These are phyloP conservation scores for Microplitis manilae DNA, from an alignment of 2,888 invertebrate species.

Conservation along the genomic window DNA sequence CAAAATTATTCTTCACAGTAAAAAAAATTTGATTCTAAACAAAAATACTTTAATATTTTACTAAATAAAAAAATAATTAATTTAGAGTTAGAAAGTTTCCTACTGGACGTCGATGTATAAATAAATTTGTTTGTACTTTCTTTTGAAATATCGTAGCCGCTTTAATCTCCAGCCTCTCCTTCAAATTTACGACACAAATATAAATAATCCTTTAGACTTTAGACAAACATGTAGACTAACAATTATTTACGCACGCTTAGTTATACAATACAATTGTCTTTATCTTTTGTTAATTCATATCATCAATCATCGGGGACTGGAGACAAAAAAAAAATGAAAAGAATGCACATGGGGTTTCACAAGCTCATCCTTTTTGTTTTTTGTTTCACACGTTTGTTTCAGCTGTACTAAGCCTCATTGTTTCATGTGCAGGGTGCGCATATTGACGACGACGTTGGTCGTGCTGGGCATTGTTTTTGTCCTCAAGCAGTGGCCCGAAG, in stretches of 20 bases:
- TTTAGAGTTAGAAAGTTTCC: too few species aligned
- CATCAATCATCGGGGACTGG: constrained; percentile 15
- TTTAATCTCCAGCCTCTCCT: constrained; percentile 2
- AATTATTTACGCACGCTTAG: not conserved
- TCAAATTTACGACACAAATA: not conserved
- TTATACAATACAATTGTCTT: constrained; percentile 4
- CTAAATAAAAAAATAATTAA: too few species aligned
- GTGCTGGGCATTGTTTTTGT: constrained; percentile 88
- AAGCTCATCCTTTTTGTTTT: constrained; percentile 64
- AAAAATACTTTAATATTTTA: too few species aligned
- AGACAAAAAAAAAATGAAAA: not conserved
- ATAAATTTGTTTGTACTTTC: constrained; percentile 17
- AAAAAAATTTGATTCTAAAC: too few species aligned
- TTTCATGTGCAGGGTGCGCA: constrained; percentile 82
- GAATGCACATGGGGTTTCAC: constrained; percentile 42
- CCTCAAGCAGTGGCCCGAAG: constrained; percentile 91
- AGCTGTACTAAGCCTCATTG: constrained; percentile 72
- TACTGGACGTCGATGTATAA: constrained; percentile 38
- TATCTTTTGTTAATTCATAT: not conserved
- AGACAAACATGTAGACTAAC: not conserved
- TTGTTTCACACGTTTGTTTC: constrained; percentile 66
- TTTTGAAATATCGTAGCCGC: constrained; percentile 1
- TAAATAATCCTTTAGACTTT: not conserved
- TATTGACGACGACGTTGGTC: constrained; percentile 86
- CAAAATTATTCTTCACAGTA: too few species aligned